These are phyloP conservation scores for Coregonus sp. DNA, from an alignment of 2,797 vertebrate genomes.

Conservation along the genomic window DNA sequence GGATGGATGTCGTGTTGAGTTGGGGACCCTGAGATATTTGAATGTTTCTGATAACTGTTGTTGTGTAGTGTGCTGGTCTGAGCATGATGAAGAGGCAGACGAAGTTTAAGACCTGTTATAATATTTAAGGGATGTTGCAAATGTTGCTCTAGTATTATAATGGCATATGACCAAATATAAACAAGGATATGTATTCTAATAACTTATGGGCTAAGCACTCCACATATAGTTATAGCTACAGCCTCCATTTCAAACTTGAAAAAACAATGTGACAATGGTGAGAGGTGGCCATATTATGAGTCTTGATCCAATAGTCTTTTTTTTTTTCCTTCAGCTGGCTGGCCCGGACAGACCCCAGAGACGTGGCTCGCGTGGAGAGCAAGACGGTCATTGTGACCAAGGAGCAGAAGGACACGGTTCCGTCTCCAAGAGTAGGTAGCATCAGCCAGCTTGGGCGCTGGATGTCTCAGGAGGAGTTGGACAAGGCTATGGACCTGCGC, in stretches of 20 bases:
- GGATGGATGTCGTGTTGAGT: not conserved
- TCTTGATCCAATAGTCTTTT: not conserved
- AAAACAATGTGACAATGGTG: not conserved
- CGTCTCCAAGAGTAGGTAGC: slow-evolving; percentile 75
- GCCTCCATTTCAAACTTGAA: no score
- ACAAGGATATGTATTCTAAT: not conserved
- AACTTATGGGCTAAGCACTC: not conserved
- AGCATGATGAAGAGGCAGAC: not conserved
- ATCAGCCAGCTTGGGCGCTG: slow-evolving; percentile 90
- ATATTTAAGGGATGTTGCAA: not conserved
- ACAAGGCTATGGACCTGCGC: slow-evolving; percentile 84
- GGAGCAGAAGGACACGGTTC: slow-evolving; percentile 85
- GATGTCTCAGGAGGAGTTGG: slow-evolving; percentile 93
- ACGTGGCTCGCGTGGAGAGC: slow-evolving; percentile 94
- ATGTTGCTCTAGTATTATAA: not conserved
- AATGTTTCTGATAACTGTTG: not conserved
- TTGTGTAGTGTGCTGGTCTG: not conserved
- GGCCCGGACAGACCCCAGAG: slow-evolving; percentile 90
- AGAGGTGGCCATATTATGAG: not conserved
- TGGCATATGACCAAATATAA: not conserved
- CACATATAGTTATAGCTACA: not conserved
- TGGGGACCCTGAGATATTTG: not conserved
- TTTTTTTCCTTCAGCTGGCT: slow-evolving; percentile 81
- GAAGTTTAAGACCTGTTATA: not conserved
- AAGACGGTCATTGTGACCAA: slow-evolving; percentile 92